Evolutionary conservation across 37 sponge, comb jelly and placozoan genomes (phyloP).

Genomic region (Halichondria panicea): DNA sequence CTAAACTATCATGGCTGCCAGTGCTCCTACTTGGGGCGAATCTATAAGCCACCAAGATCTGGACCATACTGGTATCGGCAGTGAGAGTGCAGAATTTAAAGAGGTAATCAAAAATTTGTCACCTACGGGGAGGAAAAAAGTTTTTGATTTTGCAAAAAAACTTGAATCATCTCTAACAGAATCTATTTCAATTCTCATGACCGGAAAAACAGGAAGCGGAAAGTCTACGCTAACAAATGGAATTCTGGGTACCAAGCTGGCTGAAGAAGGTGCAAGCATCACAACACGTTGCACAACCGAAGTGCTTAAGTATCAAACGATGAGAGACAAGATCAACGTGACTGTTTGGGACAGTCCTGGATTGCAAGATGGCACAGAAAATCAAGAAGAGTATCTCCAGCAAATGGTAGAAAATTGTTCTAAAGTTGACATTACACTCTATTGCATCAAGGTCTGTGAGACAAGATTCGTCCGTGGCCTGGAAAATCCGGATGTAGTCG

Average conservation of each 20-base stretch:
- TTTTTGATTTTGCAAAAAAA: too few species aligned
- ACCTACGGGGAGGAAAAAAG: too few species aligned
- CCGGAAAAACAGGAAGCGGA: neutral
- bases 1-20: too few species aligned
- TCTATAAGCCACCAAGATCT: too few species aligned
- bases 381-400: neutral
- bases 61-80: too few species aligned
- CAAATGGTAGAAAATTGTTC: neutral
- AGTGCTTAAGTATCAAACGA: neutral
- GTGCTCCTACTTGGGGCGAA: too few species aligned
- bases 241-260: neutral
- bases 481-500: neutral
- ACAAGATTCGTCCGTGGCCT: neutral
- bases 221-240: neutral
- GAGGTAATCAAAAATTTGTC: too few species aligned
- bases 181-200: too few species aligned
- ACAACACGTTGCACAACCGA: neutral
- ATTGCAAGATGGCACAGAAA: neutral
- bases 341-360: slow-evolving; percentile 11
- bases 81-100: too few species aligned
- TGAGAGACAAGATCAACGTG: neutral
- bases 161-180: too few species aligned
- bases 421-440: neutral
- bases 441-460: neutral
- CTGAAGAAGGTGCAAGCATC: neutral